These are phyloP conservation scores for Mesocentrotus franciscanus DNA, from an alignment of 53 echinoderm and acorn worm genomes.

Conservation along the genomic window DNA sequence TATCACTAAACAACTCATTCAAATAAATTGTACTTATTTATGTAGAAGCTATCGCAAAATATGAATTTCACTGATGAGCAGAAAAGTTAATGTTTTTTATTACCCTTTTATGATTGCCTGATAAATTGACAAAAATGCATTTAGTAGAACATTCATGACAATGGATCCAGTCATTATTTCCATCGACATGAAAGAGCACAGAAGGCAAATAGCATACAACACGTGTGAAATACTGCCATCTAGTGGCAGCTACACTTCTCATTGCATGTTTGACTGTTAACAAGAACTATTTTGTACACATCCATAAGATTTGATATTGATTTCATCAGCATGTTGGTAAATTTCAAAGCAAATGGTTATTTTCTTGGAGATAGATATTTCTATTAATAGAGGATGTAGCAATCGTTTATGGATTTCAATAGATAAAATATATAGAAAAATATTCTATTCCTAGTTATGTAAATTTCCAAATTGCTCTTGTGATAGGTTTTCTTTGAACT, in stretches of 20 bases:
- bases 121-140: neutral
- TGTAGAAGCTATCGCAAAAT: too few species aligned
- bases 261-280: neutral
- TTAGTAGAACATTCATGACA: neutral
- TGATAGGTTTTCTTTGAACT: too few species aligned
- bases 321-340: neutral
- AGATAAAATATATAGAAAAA: neutral
- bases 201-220: neutral
- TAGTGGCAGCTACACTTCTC: neutral
- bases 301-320: neutral
- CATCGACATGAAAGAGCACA: neutral
- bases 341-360: neutral
- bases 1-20: too few species aligned
- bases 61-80: too few species aligned
- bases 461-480: too few species aligned
- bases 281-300: neutral
- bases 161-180: neutral
- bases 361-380: neutral
- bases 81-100: too few species aligned
- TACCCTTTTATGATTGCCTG: too few species aligned
- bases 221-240: slow-evolving; percentile 36
- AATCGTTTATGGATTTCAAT: too few species aligned
- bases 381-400: too few species aligned
- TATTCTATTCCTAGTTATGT: neutral
- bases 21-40: too few species aligned